phyloP scores from a whole-genome alignment of 2,888 invertebrate species.

The Hybos culiciformis region DNA sequence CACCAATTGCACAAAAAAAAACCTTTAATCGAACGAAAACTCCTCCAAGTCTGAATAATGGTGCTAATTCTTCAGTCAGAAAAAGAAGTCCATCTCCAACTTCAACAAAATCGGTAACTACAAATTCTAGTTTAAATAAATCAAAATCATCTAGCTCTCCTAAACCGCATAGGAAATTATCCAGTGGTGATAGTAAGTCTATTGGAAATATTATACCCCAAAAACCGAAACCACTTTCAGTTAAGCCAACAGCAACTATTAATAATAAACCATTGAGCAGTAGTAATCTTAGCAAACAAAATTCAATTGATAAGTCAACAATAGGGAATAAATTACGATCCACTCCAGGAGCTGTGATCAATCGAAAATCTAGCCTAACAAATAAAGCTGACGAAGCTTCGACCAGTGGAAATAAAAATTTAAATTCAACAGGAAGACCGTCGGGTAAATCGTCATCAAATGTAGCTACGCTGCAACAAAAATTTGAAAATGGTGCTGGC shows the following conservation, averaged over 20 bases:
- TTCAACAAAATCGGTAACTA: slow-evolving; percentile 5
- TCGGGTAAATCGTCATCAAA: slow-evolving; percentile 48
- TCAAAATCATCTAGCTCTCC: not conserved
- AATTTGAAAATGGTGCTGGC: slow-evolving; percentile 45
- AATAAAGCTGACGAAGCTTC: not conserved
- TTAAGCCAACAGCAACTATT: slow-evolving; percentile 17
- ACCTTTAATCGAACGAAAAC: slow-evolving; percentile 10
- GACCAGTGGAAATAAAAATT: slow-evolving; percentile 8
- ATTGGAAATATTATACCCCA: not conserved
- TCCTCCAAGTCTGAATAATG: slow-evolving; percentile 12
- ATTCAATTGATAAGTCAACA: too few relatives aligned
- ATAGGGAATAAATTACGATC: slow-evolving; percentile 6
- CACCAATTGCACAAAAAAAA: slow-evolving; percentile 14
- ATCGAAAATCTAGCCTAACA: not conserved
- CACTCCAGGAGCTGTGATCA: slow-evolving; percentile 1
- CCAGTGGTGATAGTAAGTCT: slow-evolving; percentile 1
- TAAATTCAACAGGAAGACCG: slow-evolving; percentile 30
- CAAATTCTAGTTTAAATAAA: not conserved
- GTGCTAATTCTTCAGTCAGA: slow-evolving; percentile 11
- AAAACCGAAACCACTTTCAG: slow-evolving; percentile 19
- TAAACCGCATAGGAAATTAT: not conserved
- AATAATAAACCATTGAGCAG: slow-evolving; percentile 3
- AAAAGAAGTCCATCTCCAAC: slow-evolving; percentile 17
- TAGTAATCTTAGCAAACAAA: not conserved
- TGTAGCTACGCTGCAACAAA: slow-evolving; percentile 65